phyloP scores from a whole-genome alignment of 2,888 invertebrate species.

The Meliscaeva auricollis region DNA sequence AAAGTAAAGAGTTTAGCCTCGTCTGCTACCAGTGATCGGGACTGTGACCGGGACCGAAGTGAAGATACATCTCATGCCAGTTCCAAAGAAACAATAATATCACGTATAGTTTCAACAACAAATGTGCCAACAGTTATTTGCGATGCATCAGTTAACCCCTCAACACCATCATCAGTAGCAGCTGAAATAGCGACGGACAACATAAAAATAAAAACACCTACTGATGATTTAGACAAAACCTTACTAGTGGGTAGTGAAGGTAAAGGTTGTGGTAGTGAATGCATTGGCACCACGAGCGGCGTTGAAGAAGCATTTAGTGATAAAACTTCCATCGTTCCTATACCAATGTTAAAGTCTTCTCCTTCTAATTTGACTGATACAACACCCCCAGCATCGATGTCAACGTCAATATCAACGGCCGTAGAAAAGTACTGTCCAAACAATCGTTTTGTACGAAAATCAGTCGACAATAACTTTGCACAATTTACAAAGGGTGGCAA shows the following conservation, averaged over 20 bases:
- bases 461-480: slow-evolving; percentile 81
- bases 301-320: slow-evolving; percentile 71
- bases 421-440: slow-evolving; percentile 79
- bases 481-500: slow-evolving; percentile 79
- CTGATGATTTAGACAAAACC: slow-evolving; percentile 14
- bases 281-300: slow-evolving; percentile 56
- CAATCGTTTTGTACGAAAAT: slow-evolving; percentile 83
- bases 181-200: neutral
- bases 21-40: neutral
- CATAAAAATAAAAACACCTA: neutral
- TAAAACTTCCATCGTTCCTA: slow-evolving; percentile 66
- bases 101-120: slow-evolving; percentile 18
- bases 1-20: neutral
- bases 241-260: neutral
- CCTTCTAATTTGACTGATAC: slow-evolving; percentile 42
- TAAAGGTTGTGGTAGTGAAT: slow-evolving; percentile 33
- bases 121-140: slow-evolving; percentile 46
- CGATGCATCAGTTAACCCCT: neutral
- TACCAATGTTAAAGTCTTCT: slow-evolving; percentile 48
- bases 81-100: neutral
- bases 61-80: slow-evolving; percentile 37
- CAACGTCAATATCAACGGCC: slow-evolving; percentile 71
- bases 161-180: neutral
- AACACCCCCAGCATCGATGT: slow-evolving; percentile 53
- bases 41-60: neutral